Evolutionary conservation across 2,888 invertebrate genomes (phyloP).

Genomic region (Pyrrhia umbra): DNA sequence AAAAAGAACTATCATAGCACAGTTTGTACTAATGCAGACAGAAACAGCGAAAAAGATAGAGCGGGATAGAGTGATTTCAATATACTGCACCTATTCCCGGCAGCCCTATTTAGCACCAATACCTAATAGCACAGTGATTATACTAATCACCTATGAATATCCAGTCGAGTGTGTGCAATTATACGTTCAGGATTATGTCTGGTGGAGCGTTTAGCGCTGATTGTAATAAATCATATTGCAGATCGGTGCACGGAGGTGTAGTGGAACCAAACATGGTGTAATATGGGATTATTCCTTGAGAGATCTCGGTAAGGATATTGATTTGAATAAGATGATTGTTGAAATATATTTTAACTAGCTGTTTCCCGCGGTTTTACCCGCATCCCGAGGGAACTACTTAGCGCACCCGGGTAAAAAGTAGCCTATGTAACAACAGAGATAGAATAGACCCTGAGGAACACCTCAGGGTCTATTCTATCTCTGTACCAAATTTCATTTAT

Average conservation of each 20-base stretch:
- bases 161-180: constrained; percentile 73
- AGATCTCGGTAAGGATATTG: neutral
- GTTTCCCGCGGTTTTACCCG: no score
- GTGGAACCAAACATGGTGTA: neutral
- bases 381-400: no score
- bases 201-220: constrained; percentile 68
- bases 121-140: constrained; percentile 64
- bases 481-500: no score
- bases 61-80: constrained; percentile 4
- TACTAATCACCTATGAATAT: constrained; percentile 76
- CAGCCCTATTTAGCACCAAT: constrained; percentile 51
- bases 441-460: no score
- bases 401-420: no score
- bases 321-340: no score
- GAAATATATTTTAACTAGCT: no score
- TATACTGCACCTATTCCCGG: neutral
- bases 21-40: no score
- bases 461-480: no score
- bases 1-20: no score
- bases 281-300: constrained; percentile 1
- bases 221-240: constrained; percentile 69
- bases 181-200: constrained; percentile 68
- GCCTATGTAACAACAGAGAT: no score
- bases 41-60: no score
- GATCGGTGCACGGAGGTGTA: constrained; percentile 39